Percentiles rank a stretch among this genome's conserved stretches.
phyloP scores from a whole-genome alignment of 2,797 vertebrate genomes.

The Xiphophorus birchmanni region DNA sequence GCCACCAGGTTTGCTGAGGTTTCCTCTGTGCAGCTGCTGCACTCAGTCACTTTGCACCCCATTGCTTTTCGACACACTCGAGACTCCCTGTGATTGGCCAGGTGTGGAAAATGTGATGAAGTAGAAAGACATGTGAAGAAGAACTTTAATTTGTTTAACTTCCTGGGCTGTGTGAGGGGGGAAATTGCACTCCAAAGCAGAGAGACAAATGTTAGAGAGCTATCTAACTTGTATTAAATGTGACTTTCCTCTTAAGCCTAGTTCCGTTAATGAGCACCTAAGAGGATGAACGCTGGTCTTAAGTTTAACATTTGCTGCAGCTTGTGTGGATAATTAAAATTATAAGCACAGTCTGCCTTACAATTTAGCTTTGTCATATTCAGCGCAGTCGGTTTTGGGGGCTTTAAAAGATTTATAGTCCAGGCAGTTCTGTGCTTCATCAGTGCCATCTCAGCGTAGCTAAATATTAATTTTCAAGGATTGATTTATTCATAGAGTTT shows the following conservation, averaged over 20 bases:
- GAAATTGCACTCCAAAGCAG: neutral
- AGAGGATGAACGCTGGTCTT: constrained; percentile 19
- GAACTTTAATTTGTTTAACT: constrained; percentile 49
- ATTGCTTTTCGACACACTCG: constrained; percentile 45
- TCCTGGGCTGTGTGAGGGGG: constrained; percentile 17
- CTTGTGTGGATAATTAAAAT: constrained; percentile 67
- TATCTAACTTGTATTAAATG: neutral
- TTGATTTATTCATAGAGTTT: constrained; percentile 26
- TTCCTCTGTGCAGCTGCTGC: constrained; percentile 51
- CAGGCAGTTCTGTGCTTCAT: constrained; percentile 36
- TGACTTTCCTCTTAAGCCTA: neutral
- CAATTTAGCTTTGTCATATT: constrained; percentile 28
- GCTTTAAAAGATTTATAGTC: constrained; percentile 48
- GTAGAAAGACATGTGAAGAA: constrained; percentile 39
- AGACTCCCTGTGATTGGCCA: constrained; percentile 54
- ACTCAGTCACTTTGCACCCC: constrained; percentile 51
- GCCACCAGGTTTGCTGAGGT: constrained; percentile 47
- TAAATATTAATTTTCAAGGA: constrained; percentile 36
- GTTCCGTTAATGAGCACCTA: constrained; percentile 17
- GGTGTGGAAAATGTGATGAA: constrained; percentile 51
- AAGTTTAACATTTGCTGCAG: constrained; percentile 63
- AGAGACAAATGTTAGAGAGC: neutral
- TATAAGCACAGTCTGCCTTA: constrained; percentile 51
- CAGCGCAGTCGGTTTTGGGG: constrained; percentile 34
- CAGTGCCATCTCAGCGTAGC: constrained; percentile 27